These are phyloP conservation scores for Perithous albicinctus DNA, from an alignment of 2,888 invertebrate species.

Conservation along the genomic window DNA sequence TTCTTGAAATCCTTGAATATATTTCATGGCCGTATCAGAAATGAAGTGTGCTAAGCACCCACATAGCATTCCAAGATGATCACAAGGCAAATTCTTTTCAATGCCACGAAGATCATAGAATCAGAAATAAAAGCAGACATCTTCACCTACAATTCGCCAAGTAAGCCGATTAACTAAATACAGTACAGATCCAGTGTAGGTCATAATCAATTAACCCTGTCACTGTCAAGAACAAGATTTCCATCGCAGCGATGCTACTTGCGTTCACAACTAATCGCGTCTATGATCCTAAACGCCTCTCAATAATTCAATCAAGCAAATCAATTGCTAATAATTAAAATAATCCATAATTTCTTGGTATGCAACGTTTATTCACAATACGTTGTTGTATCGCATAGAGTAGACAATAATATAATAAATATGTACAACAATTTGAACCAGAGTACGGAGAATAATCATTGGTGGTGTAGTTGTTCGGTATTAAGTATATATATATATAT, in stretches of 20 bases:
- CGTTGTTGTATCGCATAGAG: constrained; percentile 59
- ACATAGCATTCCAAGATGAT: background rate
- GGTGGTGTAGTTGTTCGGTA: constrained; percentile 57
- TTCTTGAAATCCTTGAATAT: background rate
- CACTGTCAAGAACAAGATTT: constrained; percentile 2
- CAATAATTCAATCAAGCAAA: background rate
- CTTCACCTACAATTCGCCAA: background rate
- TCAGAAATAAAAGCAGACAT: background rate
- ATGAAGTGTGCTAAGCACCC: background rate
- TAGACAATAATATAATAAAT: constrained; percentile 75
- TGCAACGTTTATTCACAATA: constrained; percentile 76
- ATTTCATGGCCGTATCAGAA: background rate
- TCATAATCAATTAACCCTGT: background rate
- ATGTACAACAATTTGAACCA: constrained; percentile 79
- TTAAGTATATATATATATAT: constrained; percentile 27
- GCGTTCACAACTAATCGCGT: background rate
- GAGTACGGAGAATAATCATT: constrained; percentile 70
- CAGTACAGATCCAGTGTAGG: background rate
- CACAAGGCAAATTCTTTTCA: background rate
- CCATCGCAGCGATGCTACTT: background rate
- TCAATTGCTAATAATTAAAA: background rate
- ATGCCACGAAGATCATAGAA: background rate
- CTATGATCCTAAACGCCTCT: background rate
- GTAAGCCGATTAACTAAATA: background rate
- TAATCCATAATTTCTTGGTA: constrained; percentile 55